Conservation (phyloP, 64 coral and sea anemone species). For the Hydrozoanthus tunicans region DNA sequence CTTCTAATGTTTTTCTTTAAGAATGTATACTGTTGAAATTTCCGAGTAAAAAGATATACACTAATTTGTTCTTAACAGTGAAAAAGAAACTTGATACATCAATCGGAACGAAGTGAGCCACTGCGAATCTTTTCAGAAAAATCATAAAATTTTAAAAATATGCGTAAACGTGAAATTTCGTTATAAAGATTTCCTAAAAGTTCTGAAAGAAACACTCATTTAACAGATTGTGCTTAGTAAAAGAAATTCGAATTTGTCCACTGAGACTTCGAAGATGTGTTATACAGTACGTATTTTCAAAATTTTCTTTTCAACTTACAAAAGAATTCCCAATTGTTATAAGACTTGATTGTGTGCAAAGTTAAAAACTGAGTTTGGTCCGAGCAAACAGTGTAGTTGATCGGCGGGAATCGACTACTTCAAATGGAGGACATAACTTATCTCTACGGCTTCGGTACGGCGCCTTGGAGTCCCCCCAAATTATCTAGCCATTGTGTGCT, state of each 20-base stretch:
- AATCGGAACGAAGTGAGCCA: conserved; percentile 21
- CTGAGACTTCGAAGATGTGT: too few species aligned
- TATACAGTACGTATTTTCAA: not conserved
- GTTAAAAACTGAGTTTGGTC: conserved; percentile 17
- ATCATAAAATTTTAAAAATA: not conserved
- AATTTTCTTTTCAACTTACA: not conserved
- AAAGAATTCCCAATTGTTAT: conserved; percentile 42
- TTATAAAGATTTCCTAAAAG: not conserved
- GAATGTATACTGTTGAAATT: not conserved
- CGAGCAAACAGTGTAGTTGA: conserved; percentile 47
- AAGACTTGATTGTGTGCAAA: conserved; percentile 51
- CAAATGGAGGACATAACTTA: conserved; percentile 47
- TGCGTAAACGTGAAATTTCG: not conserved
- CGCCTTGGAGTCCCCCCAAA: conserved; percentile 11
- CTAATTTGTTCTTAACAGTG: not conserved
- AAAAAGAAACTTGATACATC: conserved; percentile 53
- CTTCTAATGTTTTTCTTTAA: not conserved
- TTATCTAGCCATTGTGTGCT: conserved; percentile 42
- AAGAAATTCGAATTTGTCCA: not conserved
- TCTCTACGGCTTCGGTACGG: conserved; percentile 25
- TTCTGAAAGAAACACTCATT: not conserved
- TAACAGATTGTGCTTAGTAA: conserved; percentile 2
- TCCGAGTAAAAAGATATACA: too few species aligned
- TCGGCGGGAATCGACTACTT: conserved; percentile 52
- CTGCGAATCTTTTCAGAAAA: not conserved